Base-by-base conservation (phyloP, 2,113 vertebrate genomes). In the Oryzias celebensis region DNA sequence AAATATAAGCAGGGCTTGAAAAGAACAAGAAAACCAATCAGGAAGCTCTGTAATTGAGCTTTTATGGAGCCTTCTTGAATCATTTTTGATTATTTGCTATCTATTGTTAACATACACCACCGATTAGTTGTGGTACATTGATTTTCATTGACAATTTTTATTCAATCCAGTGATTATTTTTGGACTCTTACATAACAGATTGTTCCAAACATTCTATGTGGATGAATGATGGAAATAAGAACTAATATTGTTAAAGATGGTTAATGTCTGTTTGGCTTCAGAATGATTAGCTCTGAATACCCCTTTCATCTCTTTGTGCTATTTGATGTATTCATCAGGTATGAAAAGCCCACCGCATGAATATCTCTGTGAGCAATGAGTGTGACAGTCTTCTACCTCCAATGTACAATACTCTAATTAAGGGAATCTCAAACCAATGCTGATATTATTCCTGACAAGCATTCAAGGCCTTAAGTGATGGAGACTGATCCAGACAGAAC, bases 361-460 rank as follows among this genome's bases (percentile, higher is more conserved):
- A 69, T 69, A 74, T 68, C 61, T 62, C 23, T 42, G 45, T 65
- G 65, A 77, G 82, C 62, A 80, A 81, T 71, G 61, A 59, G 46
- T 48, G 0, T 67, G 73, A 65, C 56, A 58, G 10, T 62, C 44
- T 14, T 60, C 41, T 50, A 52, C 52, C 17, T 67, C 28, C 23
- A 55, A 44, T 65, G 52, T 75, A 71, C 67, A 81, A 79, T 72
- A 60, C 57, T 54, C 75, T 88, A 82, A 83, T 87, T 78, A 70
- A 68, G 28, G 65, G 49, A 60, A 59, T 62, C 71, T 82, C 50
- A 47, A 65, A 74, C 65, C 63, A 62, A 46, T n/a, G 52, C 31
- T 73, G 69, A 86, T 87, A 86, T 89, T 85, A 74, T 81, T 77
- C 65, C 62, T 86, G 80, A 87, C 83, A 72, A 77, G 58, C 69